A percentile compares a stretch with the other conserved stretches of the same genome.
Evolutionary conservation across 2,113 vertebrate genomes (phyloP).

Genomic region (Ramphastos sulfuratus): DNA sequence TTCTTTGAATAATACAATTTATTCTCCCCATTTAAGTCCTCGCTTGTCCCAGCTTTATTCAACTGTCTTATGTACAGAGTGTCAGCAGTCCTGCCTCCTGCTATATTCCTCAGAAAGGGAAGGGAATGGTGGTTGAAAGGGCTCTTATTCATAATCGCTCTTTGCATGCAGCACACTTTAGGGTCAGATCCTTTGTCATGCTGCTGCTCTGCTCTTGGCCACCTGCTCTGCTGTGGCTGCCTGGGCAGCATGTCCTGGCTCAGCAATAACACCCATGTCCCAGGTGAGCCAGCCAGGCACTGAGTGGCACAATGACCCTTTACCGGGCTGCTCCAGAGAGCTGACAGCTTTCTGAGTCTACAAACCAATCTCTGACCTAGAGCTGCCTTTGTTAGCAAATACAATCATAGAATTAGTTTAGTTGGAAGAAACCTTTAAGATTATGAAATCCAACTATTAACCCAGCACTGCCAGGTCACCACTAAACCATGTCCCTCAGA

Average conservation of each 20-base stretch:
- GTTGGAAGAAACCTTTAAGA: too few species aligned
- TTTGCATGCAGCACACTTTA: not conserved
- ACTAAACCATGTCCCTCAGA: too few species aligned
- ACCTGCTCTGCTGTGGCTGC: not conserved
- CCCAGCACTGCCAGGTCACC: too few species aligned
- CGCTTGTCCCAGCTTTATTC: not conserved
- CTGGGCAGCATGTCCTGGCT: fast-evolving
- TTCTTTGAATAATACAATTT: not conserved
- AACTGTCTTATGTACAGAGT: not conserved
- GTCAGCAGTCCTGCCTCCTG: not conserved
- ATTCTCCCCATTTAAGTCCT: not conserved
- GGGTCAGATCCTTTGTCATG: not conserved
- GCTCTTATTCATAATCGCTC: not conserved
- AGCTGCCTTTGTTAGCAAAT: not conserved
- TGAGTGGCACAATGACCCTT: not conserved
- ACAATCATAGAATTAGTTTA: too few species aligned
- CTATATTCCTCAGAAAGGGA: not conserved
- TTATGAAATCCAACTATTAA: too few species aligned
- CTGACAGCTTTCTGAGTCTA: not conserved
- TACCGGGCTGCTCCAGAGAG: fast-evolving
- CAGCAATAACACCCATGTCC: not conserved
- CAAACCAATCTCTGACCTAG: fast-evolving
- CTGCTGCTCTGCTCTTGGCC: not conserved
- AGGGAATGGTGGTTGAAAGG: not conserved
- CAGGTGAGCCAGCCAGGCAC: fast-evolving